Percentiles rank a stretch among this genome's conserved stretches.
Conservation (phyloP, 30 jellyfish, hydroid and myxozoan species). For the Mastigias papua region DNA sequence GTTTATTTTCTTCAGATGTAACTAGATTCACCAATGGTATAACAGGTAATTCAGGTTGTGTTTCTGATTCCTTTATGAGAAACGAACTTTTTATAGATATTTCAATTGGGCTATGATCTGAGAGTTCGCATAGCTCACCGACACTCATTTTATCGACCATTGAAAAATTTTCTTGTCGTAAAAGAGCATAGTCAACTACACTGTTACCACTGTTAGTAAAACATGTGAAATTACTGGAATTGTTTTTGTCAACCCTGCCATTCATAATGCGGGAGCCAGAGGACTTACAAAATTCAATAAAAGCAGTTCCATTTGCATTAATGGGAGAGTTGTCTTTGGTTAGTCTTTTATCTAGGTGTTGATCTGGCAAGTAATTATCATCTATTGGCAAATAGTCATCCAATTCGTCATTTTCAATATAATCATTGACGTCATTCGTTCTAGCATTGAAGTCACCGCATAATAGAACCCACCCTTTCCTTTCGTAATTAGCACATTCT, state of each 20-base stretch:
- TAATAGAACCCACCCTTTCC: slow-evolving; percentile 38
- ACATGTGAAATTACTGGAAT: slow-evolving; percentile 18
- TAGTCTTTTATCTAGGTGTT: slow-evolving; percentile 7
- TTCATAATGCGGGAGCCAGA: slow-evolving; percentile 25
- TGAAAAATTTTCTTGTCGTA: too few species aligned
- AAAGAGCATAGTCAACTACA: too few species aligned
- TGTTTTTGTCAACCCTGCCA: slow-evolving; percentile 26
- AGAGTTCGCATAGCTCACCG: too few species aligned
- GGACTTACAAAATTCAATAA: slow-evolving; percentile 17
- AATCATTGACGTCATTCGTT: slow-evolving; percentile 41
- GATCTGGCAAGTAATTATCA: slow-evolving; percentile 46
- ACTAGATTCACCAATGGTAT: neutral
- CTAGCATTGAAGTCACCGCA: slow-evolving; percentile 49
- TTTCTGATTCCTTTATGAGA: neutral
- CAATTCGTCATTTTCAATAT: slow-evolving; percentile 35
- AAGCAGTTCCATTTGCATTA: slow-evolving; percentile 28
- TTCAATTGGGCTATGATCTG: slow-evolving; percentile 33
- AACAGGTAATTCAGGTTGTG: slow-evolving; percentile 3
- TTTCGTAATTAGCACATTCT: slow-evolving; percentile 51
- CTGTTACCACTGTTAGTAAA: slow-evolving; percentile 27
- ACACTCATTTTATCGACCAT: too few species aligned
- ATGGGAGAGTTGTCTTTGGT: slow-evolving; percentile 9
- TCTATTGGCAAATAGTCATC: slow-evolving; percentile 57
- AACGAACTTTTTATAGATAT: neutral
- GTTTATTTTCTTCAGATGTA: slow-evolving; percentile 6